These are phyloP conservation scores for Caenorhabditis doughertyi DNA, from an alignment of 2,888 invertebrate species.

Conservation along the genomic window DNA sequence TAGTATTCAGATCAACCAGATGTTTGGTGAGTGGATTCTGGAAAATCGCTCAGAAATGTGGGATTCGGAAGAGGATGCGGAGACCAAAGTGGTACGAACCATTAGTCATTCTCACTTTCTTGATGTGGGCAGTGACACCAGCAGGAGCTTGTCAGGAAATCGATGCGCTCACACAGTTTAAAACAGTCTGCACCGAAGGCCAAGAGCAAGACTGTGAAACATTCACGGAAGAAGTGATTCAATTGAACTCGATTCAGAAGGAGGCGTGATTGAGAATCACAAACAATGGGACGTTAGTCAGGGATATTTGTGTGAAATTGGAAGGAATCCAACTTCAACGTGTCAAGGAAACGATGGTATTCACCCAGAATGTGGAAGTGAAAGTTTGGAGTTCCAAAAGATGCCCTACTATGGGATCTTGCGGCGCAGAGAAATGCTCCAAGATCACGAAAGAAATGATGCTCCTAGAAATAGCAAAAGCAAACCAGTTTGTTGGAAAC, in stretches of 20 bases:
- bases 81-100: no score
- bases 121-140: no score
- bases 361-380: slow-evolving; percentile 3
- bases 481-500: slow-evolving; percentile 16
- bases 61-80: no score
- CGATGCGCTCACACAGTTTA: no score
- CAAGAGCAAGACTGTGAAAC: neutral
- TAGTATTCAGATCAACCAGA: neutral
- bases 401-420: slow-evolving; percentile 32
- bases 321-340: neutral
- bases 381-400: slow-evolving; percentile 21
- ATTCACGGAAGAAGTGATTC: neutral
- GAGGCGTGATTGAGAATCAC: slow-evolving; percentile 8
- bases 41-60: no score
- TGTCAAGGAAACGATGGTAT: neutral
- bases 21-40: neutral
- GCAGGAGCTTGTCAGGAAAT: no score
- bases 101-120: no score
- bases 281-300: neutral
- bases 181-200: neutral
- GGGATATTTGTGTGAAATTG: slow-evolving; percentile 6
- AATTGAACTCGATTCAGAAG: neutral
- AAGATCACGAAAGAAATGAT: neutral
- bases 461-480: slow-evolving; percentile 19
- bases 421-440: slow-evolving; percentile 10